Base-by-base conservation (phyloP, 1,140 invertebrate genomes). In the Microplitis mediator region DNA sequence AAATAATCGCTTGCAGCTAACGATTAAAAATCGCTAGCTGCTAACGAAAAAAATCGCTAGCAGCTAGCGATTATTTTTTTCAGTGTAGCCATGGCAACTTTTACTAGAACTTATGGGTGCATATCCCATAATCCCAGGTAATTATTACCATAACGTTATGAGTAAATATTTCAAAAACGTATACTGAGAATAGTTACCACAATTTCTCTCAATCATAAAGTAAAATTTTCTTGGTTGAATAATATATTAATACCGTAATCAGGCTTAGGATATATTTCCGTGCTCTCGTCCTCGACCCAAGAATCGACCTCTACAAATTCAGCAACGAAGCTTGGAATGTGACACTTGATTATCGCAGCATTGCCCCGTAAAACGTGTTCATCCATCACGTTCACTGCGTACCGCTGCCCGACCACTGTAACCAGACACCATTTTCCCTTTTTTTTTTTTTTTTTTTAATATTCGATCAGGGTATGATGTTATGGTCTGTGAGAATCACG, bases 301-400 rank as follows among this genome's bases (percentile, higher is more conserved):
- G 93, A 93, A 72, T 91, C 90, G 78, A 96, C 93, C 80, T 88
- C 89, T 79, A 96, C 93, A 87, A 94, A 96, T 89, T 96, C 95
- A 78, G 94, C 93, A 65, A 96, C 95, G 88, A 96, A 96, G 87
- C 94, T 95, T 75, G 95, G 95, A 86, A 97, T 94, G 88, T 95
- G 93, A 89, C 95, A 97, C 90, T 95, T 96, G 80, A 97, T 89
- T 84, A 96, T 93, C 79, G 94, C 95, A 76, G 93, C 92, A 87
- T 97, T 97, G 75, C 95, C 95, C 83, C 93, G 91, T 79, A 96
- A 90, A 73, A 96, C 94, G 86, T 95, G 94, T 87, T 96, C 95
- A 84, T 96, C 95, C 92, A 95, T 95, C 82, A 95, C 91, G 89
- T 95, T 95, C 79, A 95, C 93, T 81, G 92, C 93, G 88, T 97